Base-by-base conservation (phyloP, 2,113 vertebrate genomes). In the Gorsachius goisagi region DNA sequence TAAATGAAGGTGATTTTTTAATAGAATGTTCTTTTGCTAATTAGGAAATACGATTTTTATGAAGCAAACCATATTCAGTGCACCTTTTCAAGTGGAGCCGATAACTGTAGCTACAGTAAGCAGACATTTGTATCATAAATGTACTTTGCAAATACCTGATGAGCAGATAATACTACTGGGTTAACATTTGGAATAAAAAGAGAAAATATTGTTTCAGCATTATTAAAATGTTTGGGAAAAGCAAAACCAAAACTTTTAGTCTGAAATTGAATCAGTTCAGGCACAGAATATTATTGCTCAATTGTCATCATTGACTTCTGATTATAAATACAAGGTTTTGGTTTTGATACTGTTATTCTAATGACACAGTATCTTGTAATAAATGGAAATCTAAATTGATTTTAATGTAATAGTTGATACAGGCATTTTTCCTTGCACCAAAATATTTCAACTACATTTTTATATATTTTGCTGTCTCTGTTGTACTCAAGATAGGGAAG, bases 1-100 rank as follows among this genome's bases (percentile, higher is more conserved):
- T 80, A 96, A 95, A 95, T 95, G 45, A 79, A 95, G 52, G 24
- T 45, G 9, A 75, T 85, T 94, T 93, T 95, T 78, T 27, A 90
- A 20, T 72, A 8, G 67, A 69, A 78, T 5, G 5, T 53, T 45
- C 5, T 12, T 78, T 55, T 87, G 32, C 11, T 76, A 62, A 24
- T 21, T 86, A 67, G 12, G 15, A 16, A 15, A 58, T 21, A 13
- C 0, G 0, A 15, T 82, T 82, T 74, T 44, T 59, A 37, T 69
- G 30, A 88, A 63, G 64, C 2, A 73, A 30, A 21, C 5, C 5
- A 24, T 59, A 55, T 18, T 62, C 1, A 33, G 11, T 21, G 4
- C 1, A 15, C 3, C 8, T 83, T 60, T 73, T 72, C 20, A 39
- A 58, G 22, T 49, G 6, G 75, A 45, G 4, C 5, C 3, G 66